Base-by-base conservation (phyloP, 2,797 vertebrate species). In the Acanthurus leucopareius region DNA sequence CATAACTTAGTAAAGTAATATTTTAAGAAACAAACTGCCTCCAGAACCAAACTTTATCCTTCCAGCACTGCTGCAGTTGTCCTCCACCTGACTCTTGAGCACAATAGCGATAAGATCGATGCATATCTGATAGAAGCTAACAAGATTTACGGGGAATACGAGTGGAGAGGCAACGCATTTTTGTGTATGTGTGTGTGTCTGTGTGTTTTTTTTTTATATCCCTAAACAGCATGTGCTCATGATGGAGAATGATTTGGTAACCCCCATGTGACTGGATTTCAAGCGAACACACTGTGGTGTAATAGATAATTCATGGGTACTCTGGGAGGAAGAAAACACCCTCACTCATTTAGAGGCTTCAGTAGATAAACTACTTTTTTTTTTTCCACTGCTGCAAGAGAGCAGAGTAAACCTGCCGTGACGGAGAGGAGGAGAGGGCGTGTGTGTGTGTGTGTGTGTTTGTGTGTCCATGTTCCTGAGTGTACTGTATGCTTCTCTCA, bases 61-160 rank as follows among this genome's bases (percentile, higher is more conserved):
- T 61, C 47, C 25, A 67, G 47, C 28, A 8, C 15, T 13, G 25
- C n/a, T 66, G 56, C 35, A 60, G 20, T 44, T 7, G 15, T 80
- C 65, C 45, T 71, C 51, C n/a, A 57, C 22, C 11, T 68, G 75
- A 78, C 59, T 82, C 48, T 44, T 58, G 35, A 76, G 13, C 38
- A 51, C 56, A 57, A 13, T 17, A 44, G 51, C 3, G 65, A 77
- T 77, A 59, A 77, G 66, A 79, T 67, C 71, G 22, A 79, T 79
- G 80, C 60, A 17, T 47, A 35, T 75, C 75, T 63, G 80, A 88
- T 68, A 73, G 28, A 53, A 38, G 54, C 78, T 79, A 89, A 91
- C 59, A 66, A 69, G 79, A 86, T 90, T 84, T 85, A 8, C 44
- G 69, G 69, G 47, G 61, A 58, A 78, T 54, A 67, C 73, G 75